Evolutionary conservation across 1,140 invertebrate genomes (phyloP), one percentile per base, ranked within the genome.

Genomic region (Euborellia annulipes): DNA sequence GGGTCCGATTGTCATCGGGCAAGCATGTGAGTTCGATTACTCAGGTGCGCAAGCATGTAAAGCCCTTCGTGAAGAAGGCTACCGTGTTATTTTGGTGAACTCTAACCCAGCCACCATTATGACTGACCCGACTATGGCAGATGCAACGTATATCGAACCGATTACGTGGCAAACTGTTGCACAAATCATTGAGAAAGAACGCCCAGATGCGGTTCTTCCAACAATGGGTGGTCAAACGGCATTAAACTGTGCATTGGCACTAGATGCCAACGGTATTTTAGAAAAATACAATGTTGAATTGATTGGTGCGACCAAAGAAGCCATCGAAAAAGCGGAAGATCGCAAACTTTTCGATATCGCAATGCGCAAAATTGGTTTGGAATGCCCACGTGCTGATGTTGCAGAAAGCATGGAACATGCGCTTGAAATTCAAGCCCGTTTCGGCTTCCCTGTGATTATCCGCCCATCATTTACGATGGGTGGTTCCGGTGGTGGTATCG

Each of bases 161-260:
- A 34, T 34, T 34, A 34, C 32, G n/a, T 34, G 32, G 32, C 9
- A 34, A 34, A 34, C 32, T 9, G 32, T 34, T 34, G 32, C 2
- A 11, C 21, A 55, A 39, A 55, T 54, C 27, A 48, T 54, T 19
- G 45, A 27, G 17, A 51, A 52, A 41, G 52, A 54, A 21, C 14
- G 21, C 2, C 52, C 52, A 17, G 52, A 54, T 37, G 53, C 50
- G 3, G n/a, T 54, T 3, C n/a, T 41, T 19, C 53, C 49, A 20
- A 52, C 52, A 6, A 55, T 54, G 53, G 52, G 52, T 14, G 52
- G 52, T 2, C 52, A 54, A 44, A 54, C 52, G 3, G 52, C 53
- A 11, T 37, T 54, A 14, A 54, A 54, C 38, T 42, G 41, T 20
- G 49, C 36, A 3, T 11, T 55, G 3, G 45, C 55, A 7, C 37